Conservation (phyloP, 1,140 invertebrate genomes). For the Neodiprion fabricii region DNA sequence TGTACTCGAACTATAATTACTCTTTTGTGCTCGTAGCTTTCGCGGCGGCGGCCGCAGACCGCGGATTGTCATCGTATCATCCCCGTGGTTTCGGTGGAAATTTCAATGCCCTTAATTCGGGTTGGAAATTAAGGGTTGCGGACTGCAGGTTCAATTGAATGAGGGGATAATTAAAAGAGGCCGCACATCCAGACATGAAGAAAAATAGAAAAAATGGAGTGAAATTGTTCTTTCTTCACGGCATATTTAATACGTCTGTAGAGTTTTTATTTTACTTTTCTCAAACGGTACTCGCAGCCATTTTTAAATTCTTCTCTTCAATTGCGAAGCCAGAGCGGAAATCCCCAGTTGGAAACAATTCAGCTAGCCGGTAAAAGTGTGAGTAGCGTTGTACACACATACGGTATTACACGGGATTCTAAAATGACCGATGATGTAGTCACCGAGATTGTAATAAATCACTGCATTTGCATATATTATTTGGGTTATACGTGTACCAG, state of each 20-base stretch:
- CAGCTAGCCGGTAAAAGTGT: neutral
- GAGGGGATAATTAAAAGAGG: too few species aligned
- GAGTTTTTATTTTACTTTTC: too few species aligned
- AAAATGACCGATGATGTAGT: slow-evolving; percentile 3
- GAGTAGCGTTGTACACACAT: too few species aligned
- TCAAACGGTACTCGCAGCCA: too few species aligned
- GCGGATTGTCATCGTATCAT: too few species aligned
- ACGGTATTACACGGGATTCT: neutral
- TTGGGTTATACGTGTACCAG: too few species aligned
- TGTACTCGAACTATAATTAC: slow-evolving; percentile 2
- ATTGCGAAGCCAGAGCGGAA: neutral
- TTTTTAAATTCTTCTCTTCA: too few species aligned
- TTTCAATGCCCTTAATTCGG: too few species aligned
- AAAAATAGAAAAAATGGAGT: slow-evolving; percentile 15
- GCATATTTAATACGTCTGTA: too few species aligned
- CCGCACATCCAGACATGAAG: neutral
- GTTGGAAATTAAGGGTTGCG: too few species aligned
- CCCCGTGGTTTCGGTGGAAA: too few species aligned
- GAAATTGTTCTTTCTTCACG: neutral
- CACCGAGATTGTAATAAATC: neutral
- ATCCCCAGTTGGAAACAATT: neutral
- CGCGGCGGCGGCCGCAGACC: too few species aligned
- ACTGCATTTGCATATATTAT: neutral
- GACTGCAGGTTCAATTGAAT: slow-evolving; percentile 1
- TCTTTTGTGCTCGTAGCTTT: neutral